Evolutionary conservation across 2,113 vertebrate genomes (phyloP).

Genomic region (Canis aureus): DNA sequence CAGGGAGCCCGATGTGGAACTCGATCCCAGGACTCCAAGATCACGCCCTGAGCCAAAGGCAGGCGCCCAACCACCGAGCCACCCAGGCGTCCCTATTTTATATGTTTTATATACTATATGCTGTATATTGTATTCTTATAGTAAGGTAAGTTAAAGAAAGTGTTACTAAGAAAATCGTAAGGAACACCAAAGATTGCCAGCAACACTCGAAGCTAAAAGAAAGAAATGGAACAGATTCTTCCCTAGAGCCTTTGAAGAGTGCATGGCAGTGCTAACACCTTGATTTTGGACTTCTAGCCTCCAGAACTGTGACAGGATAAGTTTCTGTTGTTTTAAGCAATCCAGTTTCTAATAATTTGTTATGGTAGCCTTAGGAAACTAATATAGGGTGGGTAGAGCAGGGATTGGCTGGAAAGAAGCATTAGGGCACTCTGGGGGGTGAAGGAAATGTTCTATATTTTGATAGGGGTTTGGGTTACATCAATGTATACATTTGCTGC

Average conservation of each 20-base stretch:
- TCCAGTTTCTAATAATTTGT: neutral
- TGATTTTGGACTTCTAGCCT: neutral
- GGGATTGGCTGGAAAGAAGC: neutral
- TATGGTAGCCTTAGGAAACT: neutral
- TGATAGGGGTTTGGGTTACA: neutral
- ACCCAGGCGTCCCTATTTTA: neutral
- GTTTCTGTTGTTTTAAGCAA: neutral
- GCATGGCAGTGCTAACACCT: neutral
- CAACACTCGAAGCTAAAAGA: neutral
- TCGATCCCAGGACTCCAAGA: too few species aligned
- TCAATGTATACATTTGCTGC: neutral
- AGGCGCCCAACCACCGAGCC: too few species aligned
- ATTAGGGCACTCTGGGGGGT: neutral
- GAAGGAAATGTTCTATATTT: neutral
- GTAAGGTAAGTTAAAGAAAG: neutral
- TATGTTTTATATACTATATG: neutral
- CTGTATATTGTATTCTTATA: neutral
- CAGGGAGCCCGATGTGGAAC: too few species aligned
- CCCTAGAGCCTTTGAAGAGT: neutral
- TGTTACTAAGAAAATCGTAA: neutral
- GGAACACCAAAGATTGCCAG: neutral
- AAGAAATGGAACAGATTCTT: neutral
- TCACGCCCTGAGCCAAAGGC: too few species aligned
- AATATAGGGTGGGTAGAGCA: neutral
- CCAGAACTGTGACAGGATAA: neutral